Evolutionary conservation across 2,888 invertebrate genomes (phyloP), one percentile per base, ranked within the genome.

Genomic region (Lucinisca nassula): DNA sequence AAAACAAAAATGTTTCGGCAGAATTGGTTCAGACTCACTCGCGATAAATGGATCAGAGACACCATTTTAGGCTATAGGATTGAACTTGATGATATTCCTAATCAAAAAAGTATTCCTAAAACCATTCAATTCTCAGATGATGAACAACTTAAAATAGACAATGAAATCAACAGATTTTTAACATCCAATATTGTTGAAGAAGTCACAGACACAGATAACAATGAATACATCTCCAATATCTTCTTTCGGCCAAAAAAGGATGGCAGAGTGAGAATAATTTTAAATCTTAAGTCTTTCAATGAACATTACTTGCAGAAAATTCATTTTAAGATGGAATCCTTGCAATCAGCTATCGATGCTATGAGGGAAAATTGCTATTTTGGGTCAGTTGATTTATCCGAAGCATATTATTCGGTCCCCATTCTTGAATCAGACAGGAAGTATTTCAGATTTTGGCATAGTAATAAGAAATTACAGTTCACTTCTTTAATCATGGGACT

Each of bases 241-340:
- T 81, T 85, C 37, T 37, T 55, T n/a, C 37, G 85, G 17, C 78
- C 79, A 30, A 78, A 82, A 75, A 82, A 78, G 40, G 55, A 78
- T 45, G 81, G 78, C 4, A 61, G 21, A 30, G 30, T 61, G 4
- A 24, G 75, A n/a, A n/a, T 85, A 6, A 85, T 82, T 67, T 40
- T 85, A 8, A 85, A 82, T 75, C 79, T 79, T 21, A 88, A 85
- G 37, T n/a, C 37, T 24, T 79, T 85, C 12, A 85, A 88, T 72
- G 55, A 30, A 35, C 1, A 76, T 24, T 45, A 75, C 37, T 79
- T 88, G 45, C 72, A 79, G 24, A 12, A 72, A 14, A 75, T 82
- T 35, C 87, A 84, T 58, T 88, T 88, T 37, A 88, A 86, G 82
- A 86, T 87, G 86, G 82, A 89, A 40, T 85, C 82, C 14, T 80